Conservation (phyloP, 2,113 vertebrate genomes). For the Protobothrops mucrosquamatus region DNA sequence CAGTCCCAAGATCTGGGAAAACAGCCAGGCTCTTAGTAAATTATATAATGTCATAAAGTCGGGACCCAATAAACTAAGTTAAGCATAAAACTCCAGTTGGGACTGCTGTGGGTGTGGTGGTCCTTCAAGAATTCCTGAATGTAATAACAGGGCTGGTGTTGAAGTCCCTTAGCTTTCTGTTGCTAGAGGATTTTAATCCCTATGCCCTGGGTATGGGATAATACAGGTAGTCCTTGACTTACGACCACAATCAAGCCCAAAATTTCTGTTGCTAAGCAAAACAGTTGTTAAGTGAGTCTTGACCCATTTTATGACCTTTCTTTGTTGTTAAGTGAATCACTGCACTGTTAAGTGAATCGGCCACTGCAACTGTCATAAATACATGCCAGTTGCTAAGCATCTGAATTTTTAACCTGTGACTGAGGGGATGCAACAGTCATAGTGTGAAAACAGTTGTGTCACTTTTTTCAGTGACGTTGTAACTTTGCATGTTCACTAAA, state of each 20-base stretch:
- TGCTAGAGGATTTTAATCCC: neutral
- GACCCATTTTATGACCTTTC: neutral
- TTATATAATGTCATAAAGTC: neutral
- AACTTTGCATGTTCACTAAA: neutral
- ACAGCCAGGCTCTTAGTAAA: neutral
- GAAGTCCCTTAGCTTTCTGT: neutral
- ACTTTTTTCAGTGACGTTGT: neutral
- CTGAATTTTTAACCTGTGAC: neutral
- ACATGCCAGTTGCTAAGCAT: neutral
- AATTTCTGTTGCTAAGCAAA: neutral
- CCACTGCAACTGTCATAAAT: neutral
- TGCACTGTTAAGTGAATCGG: neutral
- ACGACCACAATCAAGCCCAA: neutral
- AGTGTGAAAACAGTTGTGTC: neutral
- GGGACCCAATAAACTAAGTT: neutral
- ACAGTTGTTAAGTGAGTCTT: neutral
- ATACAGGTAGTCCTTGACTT: neutral
- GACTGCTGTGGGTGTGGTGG: neutral
- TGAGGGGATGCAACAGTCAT: neutral
- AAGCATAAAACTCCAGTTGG: neutral
- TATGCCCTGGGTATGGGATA: neutral
- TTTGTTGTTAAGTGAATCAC: neutral
- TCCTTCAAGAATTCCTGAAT: neutral
- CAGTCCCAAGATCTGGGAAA: neutral
- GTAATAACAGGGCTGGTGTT: neutral